Evolutionary conservation across 2,797 vertebrate species (phyloP).

Genomic region (Lepidocolaptes lacrymiger): DNA sequence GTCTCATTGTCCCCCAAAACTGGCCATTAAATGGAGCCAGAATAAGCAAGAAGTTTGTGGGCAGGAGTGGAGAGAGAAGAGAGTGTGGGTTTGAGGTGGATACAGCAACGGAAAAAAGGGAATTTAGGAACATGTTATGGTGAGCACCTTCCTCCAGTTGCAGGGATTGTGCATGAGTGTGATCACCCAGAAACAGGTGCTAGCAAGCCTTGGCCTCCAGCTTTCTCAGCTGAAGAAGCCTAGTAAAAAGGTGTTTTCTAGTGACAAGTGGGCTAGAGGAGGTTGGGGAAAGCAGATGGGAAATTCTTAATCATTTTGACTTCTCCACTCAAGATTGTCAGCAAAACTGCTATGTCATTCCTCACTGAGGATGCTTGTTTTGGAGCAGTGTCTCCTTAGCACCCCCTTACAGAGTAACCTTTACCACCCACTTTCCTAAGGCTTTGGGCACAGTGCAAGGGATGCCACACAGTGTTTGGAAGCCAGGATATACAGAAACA

Average conservation of each 20-base stretch:
- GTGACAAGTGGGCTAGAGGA: neutral
- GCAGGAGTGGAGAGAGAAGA: neutral
- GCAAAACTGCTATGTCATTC: neutral
- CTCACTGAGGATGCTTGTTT: neutral
- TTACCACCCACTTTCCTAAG: neutral
- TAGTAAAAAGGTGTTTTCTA: neutral
- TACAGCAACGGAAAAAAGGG: rapidly evolving
- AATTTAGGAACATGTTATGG: neutral
- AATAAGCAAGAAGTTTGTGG: neutral
- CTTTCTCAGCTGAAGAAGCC: neutral
- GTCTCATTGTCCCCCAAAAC: neutral
- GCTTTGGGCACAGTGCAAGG: neutral
- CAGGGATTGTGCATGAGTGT: neutral
- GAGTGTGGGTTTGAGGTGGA: neutral
- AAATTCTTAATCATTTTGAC: neutral
- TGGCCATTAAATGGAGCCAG: neutral
- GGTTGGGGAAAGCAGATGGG: neutral
- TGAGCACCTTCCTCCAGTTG: neutral
- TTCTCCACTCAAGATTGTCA: neutral
- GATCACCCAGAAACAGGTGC: neutral
- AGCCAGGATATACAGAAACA: neutral
- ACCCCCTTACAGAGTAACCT: neutral
- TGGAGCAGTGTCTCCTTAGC: neutral
- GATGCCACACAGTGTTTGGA: rapidly evolving
- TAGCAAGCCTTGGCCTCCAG: neutral